Base-by-base conservation (phyloP, 2,113 vertebrate genomes). In the Aptenodytes patagonicus region DNA sequence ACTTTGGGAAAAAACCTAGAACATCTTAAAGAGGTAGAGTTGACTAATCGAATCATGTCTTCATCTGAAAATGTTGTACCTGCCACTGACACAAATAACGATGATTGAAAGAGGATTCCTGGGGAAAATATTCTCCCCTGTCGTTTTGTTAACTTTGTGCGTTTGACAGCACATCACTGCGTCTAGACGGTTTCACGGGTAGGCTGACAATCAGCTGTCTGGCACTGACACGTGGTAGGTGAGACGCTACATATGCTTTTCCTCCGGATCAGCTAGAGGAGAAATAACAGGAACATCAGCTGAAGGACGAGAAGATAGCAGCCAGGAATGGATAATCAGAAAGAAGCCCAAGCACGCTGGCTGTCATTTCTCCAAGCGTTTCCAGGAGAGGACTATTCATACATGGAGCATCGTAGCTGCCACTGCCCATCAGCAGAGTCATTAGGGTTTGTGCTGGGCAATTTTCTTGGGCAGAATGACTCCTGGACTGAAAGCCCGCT, bases 161-260 rank as follows among this genome's bases (percentile, higher is more conserved):
- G 1, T 80, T 90, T 97, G 94, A 95, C 94, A 96, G 95, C 84
- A 44, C 81, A 72, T 95, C 93, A n/a, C 24, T 2, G 40, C 0
- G 70, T 89, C 93, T 94, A 93, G 91, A 95, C 83, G 76, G 83
- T n/a, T 93, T 71, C 73, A 52, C 0, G 8, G 87, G 81, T 26
- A 89, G 93, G 87, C 87, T 97, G 95, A 90, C 89, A 91, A 79
- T 95, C 93, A 90, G 81, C 91, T 96, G 95, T 87, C 92, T 97
- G 90, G 79, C 70, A 6, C 69, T 92, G 89, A 87, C 83, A 65
- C 14, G 2, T 34, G 44, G 86, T 44, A 87, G 87, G 93, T 72
- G 91, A 95, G 89, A 82, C 1, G 10, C 65, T 32, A 36, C 73
- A 31, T 66, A 66, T 5, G 21, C 46, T 58, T 42, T 40, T 72